Evolutionary conservation across 1,140 invertebrate species (phyloP).

Genomic region (Vanessa tameamea): DNA sequence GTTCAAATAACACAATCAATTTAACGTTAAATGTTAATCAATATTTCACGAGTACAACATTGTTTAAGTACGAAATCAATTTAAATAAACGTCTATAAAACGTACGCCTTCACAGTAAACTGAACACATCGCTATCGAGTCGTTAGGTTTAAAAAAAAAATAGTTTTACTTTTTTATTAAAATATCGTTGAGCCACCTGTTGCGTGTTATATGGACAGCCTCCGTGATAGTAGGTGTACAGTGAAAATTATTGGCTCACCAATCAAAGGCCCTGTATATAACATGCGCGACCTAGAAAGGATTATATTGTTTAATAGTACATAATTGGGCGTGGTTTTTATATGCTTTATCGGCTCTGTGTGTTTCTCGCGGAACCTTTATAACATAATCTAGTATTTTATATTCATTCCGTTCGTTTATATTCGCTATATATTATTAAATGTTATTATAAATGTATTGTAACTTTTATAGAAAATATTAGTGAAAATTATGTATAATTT

Average conservation of each 20-base stretch:
- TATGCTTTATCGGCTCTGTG: conserved; percentile 19
- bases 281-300: conserved; percentile 36
- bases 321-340: conserved; percentile 39
- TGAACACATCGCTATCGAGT: conserved; percentile 1
- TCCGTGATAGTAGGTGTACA: conserved; percentile 43
- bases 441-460: not conserved
- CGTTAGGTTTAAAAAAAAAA: conserved; percentile 9
- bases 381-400: not conserved
- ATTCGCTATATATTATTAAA: not conserved
- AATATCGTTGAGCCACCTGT: conserved; percentile 44
- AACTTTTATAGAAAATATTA: too few relatives aligned
- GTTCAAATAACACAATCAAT: too few relatives aligned
- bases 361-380: not conserved
- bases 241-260: conserved; percentile 44
- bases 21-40: too few relatives aligned
- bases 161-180: conserved; percentile 33
- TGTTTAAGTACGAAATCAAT: too few relatives aligned
- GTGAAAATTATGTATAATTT: not conserved
- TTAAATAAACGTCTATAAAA: not conserved
- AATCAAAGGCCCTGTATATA: conserved; percentile 44
- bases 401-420: not conserved
- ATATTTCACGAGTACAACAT: too few relatives aligned
- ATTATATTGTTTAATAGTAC: conserved; percentile 35
- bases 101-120: not conserved
- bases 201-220: conserved; percentile 40